Evolutionary conservation across 2,888 invertebrate species (phyloP), one percentile per base, ranked within the genome.

Genomic region (Auanema freiburgensis): DNA sequence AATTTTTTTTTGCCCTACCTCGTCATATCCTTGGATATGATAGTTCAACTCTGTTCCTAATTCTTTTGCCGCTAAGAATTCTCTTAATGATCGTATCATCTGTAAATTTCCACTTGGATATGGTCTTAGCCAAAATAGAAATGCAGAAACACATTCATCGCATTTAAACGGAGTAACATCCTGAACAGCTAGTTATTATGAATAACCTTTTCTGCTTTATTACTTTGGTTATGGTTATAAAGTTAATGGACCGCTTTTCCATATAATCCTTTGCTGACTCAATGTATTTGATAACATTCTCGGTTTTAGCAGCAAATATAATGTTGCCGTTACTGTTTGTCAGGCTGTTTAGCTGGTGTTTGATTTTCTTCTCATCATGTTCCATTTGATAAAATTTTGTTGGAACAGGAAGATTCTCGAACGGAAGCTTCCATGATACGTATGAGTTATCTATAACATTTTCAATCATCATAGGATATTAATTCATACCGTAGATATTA

Each of bases 401-500:
- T 3, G 53, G 49, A 14, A 72, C 43, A 0, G 69, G 69, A 1
- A 77, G 12, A 11, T 55, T 53, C 10, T 60, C 46, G 56, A 78
- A 79, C 2, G 76, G 67, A 23, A 52, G 68, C 21, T 60, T 55
- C 79, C 79, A 78, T 14, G 68, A 63, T 18, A 65, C 71, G 41
- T 69, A 70, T n/a, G 66, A 57, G 1, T 63, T 40, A 25, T 66
- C 68, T 63, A 44, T 58, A 52, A 25, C n/a, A 59, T 56, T 21
- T 21, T 18, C 6, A 12, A 16, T 23, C n/a, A 40, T 51, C 51
- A 12, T 18, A 53, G 25, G 21, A 11, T 14, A 23, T 33, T 12
- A 14, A 12, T 49, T 83, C 87, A 81, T 84, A 91, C 91, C 90
- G 83, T 92, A 93, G 44, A 89, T 89, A 24, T 90, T 89, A 80